Percentiles rank a stretch among this genome's conserved stretches.
Conservation (phyloP, 2,888 invertebrate genomes). For the Siphlonurus alternatus region DNA sequence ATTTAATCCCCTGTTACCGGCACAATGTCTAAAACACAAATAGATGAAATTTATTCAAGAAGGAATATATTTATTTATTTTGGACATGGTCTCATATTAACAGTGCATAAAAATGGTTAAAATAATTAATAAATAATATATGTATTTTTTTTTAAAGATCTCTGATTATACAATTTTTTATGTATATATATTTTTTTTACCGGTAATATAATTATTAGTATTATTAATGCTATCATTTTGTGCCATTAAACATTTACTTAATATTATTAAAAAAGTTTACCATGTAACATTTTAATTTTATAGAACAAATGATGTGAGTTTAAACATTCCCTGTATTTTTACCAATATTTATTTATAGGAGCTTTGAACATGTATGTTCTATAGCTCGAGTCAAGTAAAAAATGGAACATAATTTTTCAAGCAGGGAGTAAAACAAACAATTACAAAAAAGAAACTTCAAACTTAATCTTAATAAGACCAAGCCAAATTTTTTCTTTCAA, state of each 20-base stretch:
- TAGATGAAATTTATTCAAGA: neutral
- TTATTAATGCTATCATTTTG: neutral
- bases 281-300: neutral
- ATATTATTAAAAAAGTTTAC: neutral
- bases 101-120: neutral
- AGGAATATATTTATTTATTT: neutral
- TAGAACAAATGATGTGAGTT: neutral
- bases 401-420: too few species aligned
- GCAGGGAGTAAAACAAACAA: too few species aligned
- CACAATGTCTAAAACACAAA: neutral
- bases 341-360: too few species aligned
- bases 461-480: neutral
- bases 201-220: neutral
- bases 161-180: neutral
- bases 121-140: neutral
- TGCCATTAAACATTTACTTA: neutral
- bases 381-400: too few species aligned
- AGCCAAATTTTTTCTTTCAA: too few species aligned
- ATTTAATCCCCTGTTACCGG: neutral
- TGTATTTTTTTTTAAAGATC: too few species aligned
- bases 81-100: neutral
- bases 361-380: too few species aligned
- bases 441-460: too few species aligned
- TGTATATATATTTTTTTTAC: neutral
- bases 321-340: neutral